These are phyloP conservation scores for Clarias batrachus DNA, from an alignment of 2,113 vertebrate genomes.

Conservation along the genomic window DNA sequence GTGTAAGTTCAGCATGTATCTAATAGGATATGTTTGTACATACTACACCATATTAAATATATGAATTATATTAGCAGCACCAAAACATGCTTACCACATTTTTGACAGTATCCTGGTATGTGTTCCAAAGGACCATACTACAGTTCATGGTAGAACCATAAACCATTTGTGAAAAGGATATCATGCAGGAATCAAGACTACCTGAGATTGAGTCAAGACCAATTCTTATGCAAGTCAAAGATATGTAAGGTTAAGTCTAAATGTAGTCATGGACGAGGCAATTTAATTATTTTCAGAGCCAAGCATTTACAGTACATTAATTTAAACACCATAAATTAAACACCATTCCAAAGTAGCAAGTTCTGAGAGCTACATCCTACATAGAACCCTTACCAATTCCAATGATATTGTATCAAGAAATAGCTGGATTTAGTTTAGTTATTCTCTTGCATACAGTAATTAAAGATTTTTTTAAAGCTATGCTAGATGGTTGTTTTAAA, in stretches of 20 bases:
- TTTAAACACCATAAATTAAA: neutral
- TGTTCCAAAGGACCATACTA: too few species aligned
- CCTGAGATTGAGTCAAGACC: neutral
- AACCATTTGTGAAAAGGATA: neutral
- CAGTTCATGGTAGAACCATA: too few species aligned
- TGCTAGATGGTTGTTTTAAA: neutral
- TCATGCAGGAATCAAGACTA: neutral
- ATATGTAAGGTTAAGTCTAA: neutral
- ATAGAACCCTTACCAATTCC: neutral
- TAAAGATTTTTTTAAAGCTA: neutral
- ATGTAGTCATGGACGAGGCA: neutral
- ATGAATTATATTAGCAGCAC: too few species aligned
- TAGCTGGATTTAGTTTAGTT: neutral
- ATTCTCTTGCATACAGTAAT: neutral
- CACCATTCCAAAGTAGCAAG: neutral
- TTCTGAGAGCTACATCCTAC: neutral
- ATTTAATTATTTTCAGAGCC: neutral
- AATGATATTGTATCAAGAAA: neutral
- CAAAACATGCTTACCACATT: too few species aligned
- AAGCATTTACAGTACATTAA: neutral
- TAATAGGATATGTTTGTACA: too few species aligned
- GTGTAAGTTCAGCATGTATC: too few species aligned
- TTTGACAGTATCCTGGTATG: too few species aligned
- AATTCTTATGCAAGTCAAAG: neutral
- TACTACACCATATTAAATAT: too few species aligned